Evolutionary conservation across 2,797 vertebrate species (phyloP), one percentile per base, ranked within the genome.

Genomic region (Tolypeutes matacus): DNA sequence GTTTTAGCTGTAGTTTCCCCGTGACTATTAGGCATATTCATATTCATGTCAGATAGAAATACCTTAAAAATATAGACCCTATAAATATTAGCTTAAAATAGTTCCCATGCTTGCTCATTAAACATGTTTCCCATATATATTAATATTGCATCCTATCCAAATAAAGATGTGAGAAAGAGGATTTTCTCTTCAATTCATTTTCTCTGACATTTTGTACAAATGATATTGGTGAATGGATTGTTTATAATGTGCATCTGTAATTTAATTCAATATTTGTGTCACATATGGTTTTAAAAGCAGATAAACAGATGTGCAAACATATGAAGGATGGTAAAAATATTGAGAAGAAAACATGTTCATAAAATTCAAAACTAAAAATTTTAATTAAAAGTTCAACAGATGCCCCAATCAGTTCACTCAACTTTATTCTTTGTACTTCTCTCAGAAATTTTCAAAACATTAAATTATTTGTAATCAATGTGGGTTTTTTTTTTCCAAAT

Each of bases 331-430:
- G 73, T 23, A 89, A 94, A 89, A 76, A 58, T 95, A 93, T 60
- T 58, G 69, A 51, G n/a, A 73, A 93, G n/a, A 65, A 94, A 80
- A 95, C 82, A 87, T n/a, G 53, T 18, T 96, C 95, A 92, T 49
- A 49, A 95, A 97, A 95, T 94, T 67, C 15, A 94, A 96, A 97
- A 94, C 82, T 62, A 87, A 97, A 96, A 91, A 20, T 29, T 82
- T 78, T 72, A 75, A 95, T 96, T 97, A 80, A 94, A 97, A 97
- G 36, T 29, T 31, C 87, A 86, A 92, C 78, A 93, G 80, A 96
- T 82, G 13, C 2, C 64, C n/a, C 90, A 93, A 95, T 97, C 78
- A 96, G 92, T 93, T 95, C 72, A 60, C 23, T 58, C 3, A 65
- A 17, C 42, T 77, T 91, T 91, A n/a, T 78, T 92, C 72, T 76